phyloP scores from a whole-genome alignment of 1,140 invertebrate species.

The Mamestra configurata region DNA sequence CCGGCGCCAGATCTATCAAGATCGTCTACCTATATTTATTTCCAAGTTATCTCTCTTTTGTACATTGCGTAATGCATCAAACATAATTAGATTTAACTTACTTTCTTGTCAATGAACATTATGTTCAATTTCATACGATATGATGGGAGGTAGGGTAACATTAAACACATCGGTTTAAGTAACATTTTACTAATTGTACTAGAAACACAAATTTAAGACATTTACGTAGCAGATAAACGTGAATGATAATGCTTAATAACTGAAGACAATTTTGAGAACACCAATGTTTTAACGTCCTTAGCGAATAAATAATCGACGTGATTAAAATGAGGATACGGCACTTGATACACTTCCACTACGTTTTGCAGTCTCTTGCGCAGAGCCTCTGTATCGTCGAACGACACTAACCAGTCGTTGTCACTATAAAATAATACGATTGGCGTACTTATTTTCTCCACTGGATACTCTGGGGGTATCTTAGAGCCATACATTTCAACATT shows the following conservation, averaged over 20 bases:
- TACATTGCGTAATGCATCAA: not conserved
- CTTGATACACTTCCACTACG: constrained; percentile 54
- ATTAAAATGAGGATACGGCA: constrained; percentile 80
- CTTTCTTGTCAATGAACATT: too few relatives aligned
- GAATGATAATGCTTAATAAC: constrained; percentile 35
- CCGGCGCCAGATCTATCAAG: not conserved
- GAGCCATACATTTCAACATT: constrained; percentile 82
- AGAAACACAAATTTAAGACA: not conserved
- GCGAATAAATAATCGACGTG: constrained; percentile 89
- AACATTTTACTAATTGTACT: too few relatives aligned
- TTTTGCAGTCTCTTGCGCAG: constrained; percentile 76
- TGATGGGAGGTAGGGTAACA: too few relatives aligned
- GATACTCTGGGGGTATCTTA: constrained; percentile 89
- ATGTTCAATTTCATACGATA: too few relatives aligned
- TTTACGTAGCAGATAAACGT: not conserved
- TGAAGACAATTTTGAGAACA: constrained; percentile 72
- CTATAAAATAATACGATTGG: constrained; percentile 90
- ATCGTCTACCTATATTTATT: not conserved
- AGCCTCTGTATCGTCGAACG: constrained; percentile 81
- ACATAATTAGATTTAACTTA: too few relatives aligned
- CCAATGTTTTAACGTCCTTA: constrained; percentile 76
- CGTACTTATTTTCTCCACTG: constrained; percentile 88
- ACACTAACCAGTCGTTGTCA: constrained; percentile 89
- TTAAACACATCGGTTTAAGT: too few relatives aligned
- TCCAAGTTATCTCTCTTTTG: not conserved